Conservation (phyloP, 2,888 invertebrate species). For the Norana najaformis region DNA sequence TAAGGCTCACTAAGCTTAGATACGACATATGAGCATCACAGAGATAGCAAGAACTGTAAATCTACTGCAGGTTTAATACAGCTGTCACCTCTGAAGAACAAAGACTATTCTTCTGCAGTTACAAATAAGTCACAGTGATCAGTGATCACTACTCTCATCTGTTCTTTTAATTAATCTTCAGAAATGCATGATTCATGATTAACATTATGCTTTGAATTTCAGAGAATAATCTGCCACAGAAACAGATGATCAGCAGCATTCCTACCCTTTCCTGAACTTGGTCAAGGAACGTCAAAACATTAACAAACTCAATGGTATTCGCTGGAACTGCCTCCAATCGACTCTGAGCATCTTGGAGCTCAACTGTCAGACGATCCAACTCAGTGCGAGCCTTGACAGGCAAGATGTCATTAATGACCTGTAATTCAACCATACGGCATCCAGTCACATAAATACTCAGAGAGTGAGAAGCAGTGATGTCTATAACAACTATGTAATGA, state of each 20-base stretch:
- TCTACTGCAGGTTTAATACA: no score
- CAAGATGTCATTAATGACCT: slow-evolving; percentile 58
- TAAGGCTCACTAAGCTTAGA: no score
- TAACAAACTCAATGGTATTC: slow-evolving; percentile 75
- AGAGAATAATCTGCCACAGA: not conserved
- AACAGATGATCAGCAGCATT: not conserved
- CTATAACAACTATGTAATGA: no score
- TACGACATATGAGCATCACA: no score
- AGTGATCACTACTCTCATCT: not conserved
- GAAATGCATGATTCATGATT: not conserved
- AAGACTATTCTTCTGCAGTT: no score
- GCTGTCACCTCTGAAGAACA: no score
- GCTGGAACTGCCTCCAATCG: slow-evolving; percentile 72
- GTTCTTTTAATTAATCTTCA: not conserved
- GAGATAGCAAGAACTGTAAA: no score
- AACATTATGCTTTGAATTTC: not conserved
- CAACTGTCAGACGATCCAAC: slow-evolving; percentile 65
- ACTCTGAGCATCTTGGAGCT: slow-evolving; percentile 71
- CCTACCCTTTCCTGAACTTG: slow-evolving; percentile 65
- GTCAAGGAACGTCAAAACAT: slow-evolving; percentile 74
- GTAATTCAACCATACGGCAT: slow-evolving; percentile 14
- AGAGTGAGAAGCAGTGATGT: not conserved
- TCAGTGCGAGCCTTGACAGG: slow-evolving; percentile 59
- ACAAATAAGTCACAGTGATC: no score
- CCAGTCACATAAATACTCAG: not conserved